These are phyloP conservation scores for Hippopotamus amphibius DNA, from an alignment of 2,113 vertebrate species.

Conservation along the genomic window DNA sequence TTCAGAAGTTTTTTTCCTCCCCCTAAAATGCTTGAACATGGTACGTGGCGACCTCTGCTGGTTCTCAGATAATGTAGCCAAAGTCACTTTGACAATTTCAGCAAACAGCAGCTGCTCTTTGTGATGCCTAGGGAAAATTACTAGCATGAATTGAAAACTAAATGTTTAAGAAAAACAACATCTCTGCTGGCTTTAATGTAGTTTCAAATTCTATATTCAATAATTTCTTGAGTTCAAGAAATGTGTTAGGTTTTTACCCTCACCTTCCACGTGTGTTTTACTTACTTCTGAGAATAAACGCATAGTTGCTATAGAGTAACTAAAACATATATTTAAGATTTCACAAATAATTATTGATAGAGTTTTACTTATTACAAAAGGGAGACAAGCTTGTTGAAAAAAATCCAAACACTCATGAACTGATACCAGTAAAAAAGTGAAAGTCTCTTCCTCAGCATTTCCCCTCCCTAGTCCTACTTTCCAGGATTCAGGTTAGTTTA, in stretches of 20 bases:
- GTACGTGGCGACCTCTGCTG: constrained; percentile 84
- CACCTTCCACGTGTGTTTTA: constrained; percentile 20
- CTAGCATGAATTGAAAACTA: constrained; percentile 27
- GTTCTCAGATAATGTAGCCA: constrained; percentile 22
- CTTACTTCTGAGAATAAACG: constrained; percentile 59
- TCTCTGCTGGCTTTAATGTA: constrained; percentile 26
- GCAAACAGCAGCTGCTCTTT: neutral
- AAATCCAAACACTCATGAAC: neutral
- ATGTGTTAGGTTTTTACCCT: neutral
- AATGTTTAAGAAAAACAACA: constrained; percentile 21
- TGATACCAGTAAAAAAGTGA: neutral
- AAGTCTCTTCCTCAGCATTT: neutral
- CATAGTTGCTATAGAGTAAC: neutral
- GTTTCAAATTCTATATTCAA: constrained; percentile 31
- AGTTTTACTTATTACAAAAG: constrained; percentile 11
- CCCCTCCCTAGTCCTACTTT: neutral
- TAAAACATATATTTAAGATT: constrained; percentile 34
- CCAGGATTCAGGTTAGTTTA: constrained; percentile 1
- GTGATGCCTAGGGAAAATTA: neutral
- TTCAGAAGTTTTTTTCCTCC: neutral
- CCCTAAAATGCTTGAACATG: constrained; percentile 54
- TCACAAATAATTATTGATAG: constrained; percentile 18
- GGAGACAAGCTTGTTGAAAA: neutral
- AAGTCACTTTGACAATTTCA: neutral
- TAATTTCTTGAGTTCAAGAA: constrained; percentile 58